phyloP scores from a whole-genome alignment of 2,888 invertebrate genomes.

The Nephrocerus scutellatus region DNA sequence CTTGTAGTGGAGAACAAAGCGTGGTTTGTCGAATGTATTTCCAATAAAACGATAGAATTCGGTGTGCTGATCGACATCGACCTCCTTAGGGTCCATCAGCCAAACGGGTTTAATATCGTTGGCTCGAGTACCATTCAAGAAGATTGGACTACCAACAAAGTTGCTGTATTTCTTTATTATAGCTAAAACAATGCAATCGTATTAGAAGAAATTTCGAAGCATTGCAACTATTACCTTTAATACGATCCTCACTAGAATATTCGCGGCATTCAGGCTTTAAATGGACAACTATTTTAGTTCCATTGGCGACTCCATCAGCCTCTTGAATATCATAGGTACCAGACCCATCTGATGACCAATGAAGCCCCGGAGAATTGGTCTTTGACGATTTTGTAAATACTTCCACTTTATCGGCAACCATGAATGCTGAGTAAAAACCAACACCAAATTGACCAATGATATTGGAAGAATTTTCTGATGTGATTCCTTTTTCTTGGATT shows the following conservation, averaged over 20 bases:
- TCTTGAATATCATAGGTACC: slow-evolving; percentile 85
- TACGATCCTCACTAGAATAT: slow-evolving; percentile 78
- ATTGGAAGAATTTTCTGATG: slow-evolving; percentile 58
- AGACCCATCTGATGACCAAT: slow-evolving; percentile 87
- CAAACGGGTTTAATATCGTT: slow-evolving; percentile 91
- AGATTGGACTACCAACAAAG: slow-evolving; percentile 91
- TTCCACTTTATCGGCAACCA: slow-evolving; percentile 93
- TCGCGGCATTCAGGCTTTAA: slow-evolving; percentile 82
- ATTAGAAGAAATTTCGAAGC: no score
- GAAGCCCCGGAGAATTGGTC: slow-evolving; percentile 62
- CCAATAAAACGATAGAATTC: slow-evolving; percentile 89
- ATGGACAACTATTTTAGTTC: slow-evolving; percentile 89
- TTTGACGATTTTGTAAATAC: slow-evolving; percentile 75
- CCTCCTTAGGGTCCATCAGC: slow-evolving; percentile 85
- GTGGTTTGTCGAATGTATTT: slow-evolving; percentile 78
- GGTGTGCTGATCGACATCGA: slow-evolving; percentile 76
- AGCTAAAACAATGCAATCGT: slow-evolving; percentile 49
- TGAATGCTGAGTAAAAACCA: slow-evolving; percentile 95
- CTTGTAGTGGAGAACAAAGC: slow-evolving; percentile 86
- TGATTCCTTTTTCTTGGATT: slow-evolving; percentile 60
- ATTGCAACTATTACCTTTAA: slow-evolving; percentile 64
- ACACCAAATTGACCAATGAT: slow-evolving; percentile 98
- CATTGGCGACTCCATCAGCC: slow-evolving; percentile 74
- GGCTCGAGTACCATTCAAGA: slow-evolving; percentile 78
- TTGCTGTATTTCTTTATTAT: slow-evolving; percentile 95